Conservation (phyloP, 2,888 invertebrate species). For the Ischnus inquisitorius region DNA sequence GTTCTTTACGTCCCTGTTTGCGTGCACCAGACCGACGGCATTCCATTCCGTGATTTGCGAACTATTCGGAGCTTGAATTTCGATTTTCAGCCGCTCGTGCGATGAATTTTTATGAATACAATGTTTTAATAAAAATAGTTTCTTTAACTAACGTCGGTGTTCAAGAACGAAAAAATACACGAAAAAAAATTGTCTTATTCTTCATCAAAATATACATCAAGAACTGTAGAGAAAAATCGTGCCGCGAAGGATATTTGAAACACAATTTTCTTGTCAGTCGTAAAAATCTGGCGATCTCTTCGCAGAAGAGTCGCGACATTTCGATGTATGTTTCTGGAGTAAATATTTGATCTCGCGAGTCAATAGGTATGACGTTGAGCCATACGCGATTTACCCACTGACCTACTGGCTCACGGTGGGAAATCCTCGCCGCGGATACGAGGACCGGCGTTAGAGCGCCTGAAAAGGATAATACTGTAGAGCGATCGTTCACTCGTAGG, state of each 20-base stretch:
- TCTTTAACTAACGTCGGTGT: too few relatives aligned
- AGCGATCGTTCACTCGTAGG: conserved; percentile 2
- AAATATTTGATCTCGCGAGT: conserved; percentile 29
- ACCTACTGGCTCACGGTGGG: conserved; percentile 41
- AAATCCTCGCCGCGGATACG: conserved; percentile 22
- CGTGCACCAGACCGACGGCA: conserved; percentile 81
- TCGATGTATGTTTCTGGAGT: not conserved
- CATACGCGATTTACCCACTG: conserved; percentile 35
- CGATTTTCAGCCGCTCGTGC: too few relatives aligned
- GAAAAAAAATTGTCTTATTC: too few relatives aligned
- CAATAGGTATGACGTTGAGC: conserved; percentile 12
- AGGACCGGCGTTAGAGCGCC: not conserved
- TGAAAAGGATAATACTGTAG: conserved; percentile 3
- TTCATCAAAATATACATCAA: too few relatives aligned
- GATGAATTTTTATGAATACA: too few relatives aligned
- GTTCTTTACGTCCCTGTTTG: conserved; percentile 81
- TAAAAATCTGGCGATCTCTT: too few relatives aligned
- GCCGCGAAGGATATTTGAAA: too few relatives aligned
- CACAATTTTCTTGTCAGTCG: too few relatives aligned
- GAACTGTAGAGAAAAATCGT: too few relatives aligned
- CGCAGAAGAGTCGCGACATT: too few relatives aligned
- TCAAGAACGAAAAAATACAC: too few relatives aligned
- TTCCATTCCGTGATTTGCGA: conserved; percentile 84
- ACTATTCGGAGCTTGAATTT: conserved; percentile 76
- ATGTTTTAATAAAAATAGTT: too few relatives aligned